Evolutionary conservation across 2,113 vertebrate genomes (phyloP).

Genomic region (Etia nguti): DNA sequence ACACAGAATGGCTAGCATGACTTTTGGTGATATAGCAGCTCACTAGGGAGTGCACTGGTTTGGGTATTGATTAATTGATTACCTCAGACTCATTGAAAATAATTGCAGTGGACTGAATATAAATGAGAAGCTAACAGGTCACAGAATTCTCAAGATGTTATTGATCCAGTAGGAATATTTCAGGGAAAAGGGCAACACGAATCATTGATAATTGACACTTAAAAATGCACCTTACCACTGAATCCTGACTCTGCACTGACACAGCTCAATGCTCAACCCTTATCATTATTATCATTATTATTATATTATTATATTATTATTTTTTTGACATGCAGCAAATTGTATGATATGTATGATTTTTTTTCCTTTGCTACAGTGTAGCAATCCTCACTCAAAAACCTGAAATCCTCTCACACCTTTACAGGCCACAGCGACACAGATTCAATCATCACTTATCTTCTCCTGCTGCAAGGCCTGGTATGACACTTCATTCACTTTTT

Average conservation of each 20-base stretch:
- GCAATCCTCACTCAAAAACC: not conserved
- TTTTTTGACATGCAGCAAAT: not conserved
- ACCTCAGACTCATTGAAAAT: not conserved
- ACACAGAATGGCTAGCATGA: not conserved
- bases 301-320: not conserved
- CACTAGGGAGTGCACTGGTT: not conserved
- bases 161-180: not conserved
- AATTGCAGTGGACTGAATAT: not conserved
- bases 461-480: not conserved
- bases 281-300: not conserved
- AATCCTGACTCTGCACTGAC: not conserved
- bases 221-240: not conserved
- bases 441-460: slow-evolving; percentile 13
- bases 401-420: not conserved
- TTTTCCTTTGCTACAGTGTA: not conserved
- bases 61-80: not conserved
- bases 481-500: not conserved
- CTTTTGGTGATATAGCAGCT: not conserved
- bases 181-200: not conserved
- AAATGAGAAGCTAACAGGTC: not conserved
- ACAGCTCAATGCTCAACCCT: not conserved
- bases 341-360: not conserved
- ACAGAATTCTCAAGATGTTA: not conserved
- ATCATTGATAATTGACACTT: not conserved
- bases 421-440: not conserved